Conservation (phyloP, 2,113 vertebrate species). For the Merops nubicus region DNA sequence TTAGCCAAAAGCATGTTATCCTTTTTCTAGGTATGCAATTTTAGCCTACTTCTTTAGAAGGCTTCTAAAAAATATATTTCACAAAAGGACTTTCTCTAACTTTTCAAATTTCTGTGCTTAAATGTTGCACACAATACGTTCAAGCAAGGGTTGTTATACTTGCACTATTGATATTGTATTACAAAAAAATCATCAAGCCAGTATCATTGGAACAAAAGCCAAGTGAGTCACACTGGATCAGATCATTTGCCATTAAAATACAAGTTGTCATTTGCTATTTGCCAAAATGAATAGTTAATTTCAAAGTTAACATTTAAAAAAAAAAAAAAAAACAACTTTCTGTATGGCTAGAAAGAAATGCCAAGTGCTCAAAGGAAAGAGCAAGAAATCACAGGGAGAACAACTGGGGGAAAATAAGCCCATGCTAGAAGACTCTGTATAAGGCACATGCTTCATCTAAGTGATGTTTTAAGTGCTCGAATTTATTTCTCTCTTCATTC, state of each 20-base stretch:
- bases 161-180: background rate
- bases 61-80: background rate
- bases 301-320: background rate
- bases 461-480: background rate
- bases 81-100: background rate
- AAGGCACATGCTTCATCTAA: no score
- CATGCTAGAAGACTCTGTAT: background rate
- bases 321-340: no score
- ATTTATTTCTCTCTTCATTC: background rate
- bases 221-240: background rate
- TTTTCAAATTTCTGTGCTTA: background rate
- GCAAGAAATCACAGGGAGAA: background rate
- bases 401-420: background rate
- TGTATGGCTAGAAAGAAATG: background rate
- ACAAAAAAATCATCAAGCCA: background rate
- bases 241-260: background rate
- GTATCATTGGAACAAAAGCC: background rate
- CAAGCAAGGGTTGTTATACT: background rate
- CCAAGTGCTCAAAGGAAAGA: background rate
- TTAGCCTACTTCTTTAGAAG: background rate
- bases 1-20: background rate
- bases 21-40: background rate
- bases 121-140: background rate
- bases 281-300: background rate
- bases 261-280: background rate